A percentile compares a stretch with the other conserved stretches of the same genome.
Conservation (phyloP, 2,888 invertebrate genomes). For the Tineola bisselliella region DNA sequence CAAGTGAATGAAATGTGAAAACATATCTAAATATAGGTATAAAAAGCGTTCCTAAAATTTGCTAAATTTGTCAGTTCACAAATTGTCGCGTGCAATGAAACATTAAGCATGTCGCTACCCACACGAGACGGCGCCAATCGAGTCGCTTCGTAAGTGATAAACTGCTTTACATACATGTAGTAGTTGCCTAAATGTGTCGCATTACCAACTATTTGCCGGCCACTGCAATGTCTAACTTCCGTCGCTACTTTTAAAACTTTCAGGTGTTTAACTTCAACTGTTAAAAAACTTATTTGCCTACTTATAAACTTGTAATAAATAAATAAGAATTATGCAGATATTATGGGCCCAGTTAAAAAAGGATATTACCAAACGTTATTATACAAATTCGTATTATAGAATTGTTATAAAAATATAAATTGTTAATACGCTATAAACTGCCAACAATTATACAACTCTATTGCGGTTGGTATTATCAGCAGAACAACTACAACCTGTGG, state of each 20-base stretch:
- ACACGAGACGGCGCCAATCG: constrained; percentile 29
- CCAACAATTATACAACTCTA: background rate
- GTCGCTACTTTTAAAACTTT: constrained; percentile 13
- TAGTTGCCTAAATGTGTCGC: constrained; percentile 12
- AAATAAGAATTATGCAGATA: too few relatives aligned
- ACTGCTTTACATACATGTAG: constrained; percentile 23
- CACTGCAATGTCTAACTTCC: constrained; percentile 13
- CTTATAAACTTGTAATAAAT: too few relatives aligned
- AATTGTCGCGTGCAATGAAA: constrained; percentile 43
- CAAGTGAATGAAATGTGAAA: background rate
- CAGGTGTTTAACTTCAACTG: background rate
- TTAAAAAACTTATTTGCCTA: background rate
- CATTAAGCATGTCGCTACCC: constrained; percentile 45
- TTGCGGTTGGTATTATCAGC: background rate
- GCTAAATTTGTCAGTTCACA: background rate
- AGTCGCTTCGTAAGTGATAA: constrained; percentile 49
- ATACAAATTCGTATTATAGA: too few relatives aligned
- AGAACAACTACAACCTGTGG: background rate
- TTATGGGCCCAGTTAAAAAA: too few relatives aligned
- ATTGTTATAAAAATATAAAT: too few relatives aligned
- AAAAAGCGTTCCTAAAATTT: background rate
- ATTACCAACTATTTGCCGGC: constrained; percentile 16
- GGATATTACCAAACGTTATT: too few relatives aligned
- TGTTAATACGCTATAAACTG: too few relatives aligned
- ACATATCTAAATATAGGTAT: background rate